These are phyloP conservation scores for Cheilinus undulatus DNA, from an alignment of 2,113 vertebrate genomes.

Conservation along the genomic window DNA sequence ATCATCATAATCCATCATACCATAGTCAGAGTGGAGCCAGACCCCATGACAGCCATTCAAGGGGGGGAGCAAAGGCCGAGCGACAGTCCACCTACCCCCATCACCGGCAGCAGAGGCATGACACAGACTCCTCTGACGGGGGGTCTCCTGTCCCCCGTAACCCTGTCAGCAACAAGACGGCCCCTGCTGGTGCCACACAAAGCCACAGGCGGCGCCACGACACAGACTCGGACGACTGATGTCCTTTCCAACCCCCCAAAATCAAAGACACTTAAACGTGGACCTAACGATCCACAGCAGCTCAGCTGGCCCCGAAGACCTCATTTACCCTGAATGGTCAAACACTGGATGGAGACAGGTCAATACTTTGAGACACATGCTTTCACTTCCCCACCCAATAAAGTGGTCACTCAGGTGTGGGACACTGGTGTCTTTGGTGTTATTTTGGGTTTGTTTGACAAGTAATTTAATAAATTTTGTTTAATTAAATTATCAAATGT, in stretches of 20 bases:
- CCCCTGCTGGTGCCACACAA: constrained; percentile 68
- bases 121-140: constrained; percentile 73
- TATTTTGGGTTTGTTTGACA: not conserved
- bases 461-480: not conserved
- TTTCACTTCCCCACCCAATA: constrained; percentile 5
- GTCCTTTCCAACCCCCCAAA: constrained; percentile 41
- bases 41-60: constrained; percentile 81
- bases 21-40: constrained; percentile 83
- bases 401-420: not conserved
- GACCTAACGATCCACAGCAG: constrained; percentile 46
- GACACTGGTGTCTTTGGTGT: not conserved
- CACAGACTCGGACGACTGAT: constrained; percentile 84
- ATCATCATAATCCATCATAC: constrained; percentile 85
- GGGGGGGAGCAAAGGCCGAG: constrained; percentile 74
- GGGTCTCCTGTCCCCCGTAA: constrained; percentile 66
- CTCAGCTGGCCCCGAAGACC: constrained; percentile 43
- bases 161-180: constrained; percentile 60
- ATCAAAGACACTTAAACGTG: constrained; percentile 44
- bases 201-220: constrained; percentile 82
- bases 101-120: constrained; percentile 68
- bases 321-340: constrained; percentile 39
- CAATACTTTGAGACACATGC: constrained; percentile 21
- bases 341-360: constrained; percentile 20
- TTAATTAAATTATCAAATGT: constrained; percentile 14
- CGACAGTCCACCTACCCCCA: constrained; percentile 56